Percentiles rank a stretch among this genome's conserved stretches.
These are phyloP conservation scores for Girardia tigrina DNA, from an alignment of 2,888 invertebrate species.

Conservation along the genomic window DNA sequence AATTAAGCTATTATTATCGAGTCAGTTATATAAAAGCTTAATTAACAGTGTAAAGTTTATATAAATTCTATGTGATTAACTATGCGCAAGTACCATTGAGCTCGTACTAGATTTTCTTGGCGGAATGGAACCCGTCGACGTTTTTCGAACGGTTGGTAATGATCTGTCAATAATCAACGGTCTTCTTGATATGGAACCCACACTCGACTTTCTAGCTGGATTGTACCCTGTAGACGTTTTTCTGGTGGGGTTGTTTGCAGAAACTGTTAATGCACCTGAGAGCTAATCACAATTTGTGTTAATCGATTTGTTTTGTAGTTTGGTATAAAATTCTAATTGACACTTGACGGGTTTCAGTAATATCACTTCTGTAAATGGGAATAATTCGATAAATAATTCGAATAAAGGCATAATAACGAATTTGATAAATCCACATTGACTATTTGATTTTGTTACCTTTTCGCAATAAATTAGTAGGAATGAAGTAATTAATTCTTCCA, in stretches of 20 bases:
- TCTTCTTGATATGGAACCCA: conserved; percentile 3
- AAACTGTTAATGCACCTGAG: conserved; percentile 10
- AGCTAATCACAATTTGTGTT: neutral
- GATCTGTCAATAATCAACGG: neutral
- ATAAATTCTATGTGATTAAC: too few species aligned
- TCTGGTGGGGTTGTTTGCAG: neutral
- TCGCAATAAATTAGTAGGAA: too few species aligned
- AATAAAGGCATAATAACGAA: conserved; percentile 66
- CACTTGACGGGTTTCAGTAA: neutral
- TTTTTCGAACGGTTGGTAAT: neutral
- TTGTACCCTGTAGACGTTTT: neutral
- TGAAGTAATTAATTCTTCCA: too few species aligned
- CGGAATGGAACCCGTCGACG: neutral
- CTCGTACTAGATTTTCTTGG: conserved; percentile 24
- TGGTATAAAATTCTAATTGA: conserved; percentile 25
- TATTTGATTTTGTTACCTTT: conserved; percentile 68
- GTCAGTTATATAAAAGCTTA: too few species aligned
- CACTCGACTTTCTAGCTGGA: neutral
- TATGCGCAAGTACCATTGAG: conserved; percentile 27
- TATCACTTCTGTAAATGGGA: conserved; percentile 60
- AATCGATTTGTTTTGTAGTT: neutral
- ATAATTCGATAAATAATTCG: conserved; percentile 63
- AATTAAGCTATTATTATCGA: too few species aligned
- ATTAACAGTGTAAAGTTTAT: too few species aligned
- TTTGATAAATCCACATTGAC: conserved; percentile 70